Conservation (phyloP, 2,888 invertebrate species). For the Andrena praecox region DNA sequence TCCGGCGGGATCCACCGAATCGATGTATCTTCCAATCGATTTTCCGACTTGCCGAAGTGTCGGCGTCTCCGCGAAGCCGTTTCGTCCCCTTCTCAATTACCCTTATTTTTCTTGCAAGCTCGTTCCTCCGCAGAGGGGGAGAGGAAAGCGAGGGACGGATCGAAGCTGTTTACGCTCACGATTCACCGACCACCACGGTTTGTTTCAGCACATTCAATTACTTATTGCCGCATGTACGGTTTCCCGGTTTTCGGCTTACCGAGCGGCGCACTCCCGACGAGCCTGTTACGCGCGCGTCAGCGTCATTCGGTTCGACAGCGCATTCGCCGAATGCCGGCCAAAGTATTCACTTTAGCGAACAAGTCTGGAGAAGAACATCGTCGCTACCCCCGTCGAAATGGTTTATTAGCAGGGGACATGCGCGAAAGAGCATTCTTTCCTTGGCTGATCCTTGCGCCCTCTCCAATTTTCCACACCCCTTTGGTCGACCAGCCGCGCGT, state of each 20-base stretch:
- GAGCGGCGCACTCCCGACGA: background rate
- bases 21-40: constrained; percentile 17
- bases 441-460: background rate
- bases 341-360: no score
- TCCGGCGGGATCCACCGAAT: background rate
- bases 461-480: constrained; percentile 1
- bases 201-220: constrained; percentile 17
- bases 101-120: constrained; percentile 5
- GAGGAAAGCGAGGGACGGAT: background rate
- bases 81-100: constrained; percentile 14
- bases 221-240: constrained; percentile 12
- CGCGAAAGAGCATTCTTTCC: background rate
- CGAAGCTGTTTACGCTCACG: constrained; percentile 29
- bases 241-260: background rate
- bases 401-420: background rate
- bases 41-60: background rate
- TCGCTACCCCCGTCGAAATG: no score
- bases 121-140: background rate
- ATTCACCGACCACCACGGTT: constrained; percentile 15
- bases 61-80: background rate
- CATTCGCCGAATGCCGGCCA: background rate
- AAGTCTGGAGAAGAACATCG: no score
- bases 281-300: constrained; percentile 3
- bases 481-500: constrained; percentile 35
- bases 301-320: background rate